Evolutionary conservation across 2,797 vertebrate species (phyloP).

Genomic region (Oreochromis grahami): DNA sequence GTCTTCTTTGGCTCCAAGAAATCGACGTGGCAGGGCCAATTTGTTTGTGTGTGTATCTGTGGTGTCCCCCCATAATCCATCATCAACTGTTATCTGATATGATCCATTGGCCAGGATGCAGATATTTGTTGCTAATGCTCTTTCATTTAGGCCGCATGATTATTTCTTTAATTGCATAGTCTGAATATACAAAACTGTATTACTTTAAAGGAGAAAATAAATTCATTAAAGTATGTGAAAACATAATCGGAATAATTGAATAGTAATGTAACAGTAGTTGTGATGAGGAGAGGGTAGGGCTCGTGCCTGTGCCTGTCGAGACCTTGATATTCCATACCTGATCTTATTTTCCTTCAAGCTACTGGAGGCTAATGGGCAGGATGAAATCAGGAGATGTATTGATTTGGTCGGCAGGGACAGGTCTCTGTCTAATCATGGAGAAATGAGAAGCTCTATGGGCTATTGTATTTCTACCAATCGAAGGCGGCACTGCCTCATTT

Average conservation of each 20-base stretch:
- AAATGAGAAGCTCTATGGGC: slow-evolving; percentile 54
- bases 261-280: neutral
- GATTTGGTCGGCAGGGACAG: slow-evolving; percentile 59
- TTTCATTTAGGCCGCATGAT: neutral
- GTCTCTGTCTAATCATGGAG: slow-evolving; percentile 54
- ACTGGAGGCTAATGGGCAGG: slow-evolving; percentile 32
- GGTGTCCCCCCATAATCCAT: neutral
- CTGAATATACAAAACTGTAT: neutral
- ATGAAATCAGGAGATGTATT: slow-evolving; percentile 63
- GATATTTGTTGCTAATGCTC: neutral
- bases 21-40: neutral
- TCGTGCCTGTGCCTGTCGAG: neutral
- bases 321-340: slow-evolving; percentile 31
- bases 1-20: neutral
- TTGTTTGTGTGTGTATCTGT: neutral
- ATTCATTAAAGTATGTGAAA: neutral
- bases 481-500: slow-evolving; percentile 49
- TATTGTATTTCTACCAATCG: slow-evolving; percentile 48
- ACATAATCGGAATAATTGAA: neutral
- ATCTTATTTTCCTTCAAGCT: slow-evolving; percentile 23
- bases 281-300: neutral
- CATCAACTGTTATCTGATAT: neutral
- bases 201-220: neutral
- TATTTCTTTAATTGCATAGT: neutral
- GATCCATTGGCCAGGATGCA: neutral